Conservation (phyloP, 2,888 invertebrate genomes). For the Sminthurides aquaticus region DNA sequence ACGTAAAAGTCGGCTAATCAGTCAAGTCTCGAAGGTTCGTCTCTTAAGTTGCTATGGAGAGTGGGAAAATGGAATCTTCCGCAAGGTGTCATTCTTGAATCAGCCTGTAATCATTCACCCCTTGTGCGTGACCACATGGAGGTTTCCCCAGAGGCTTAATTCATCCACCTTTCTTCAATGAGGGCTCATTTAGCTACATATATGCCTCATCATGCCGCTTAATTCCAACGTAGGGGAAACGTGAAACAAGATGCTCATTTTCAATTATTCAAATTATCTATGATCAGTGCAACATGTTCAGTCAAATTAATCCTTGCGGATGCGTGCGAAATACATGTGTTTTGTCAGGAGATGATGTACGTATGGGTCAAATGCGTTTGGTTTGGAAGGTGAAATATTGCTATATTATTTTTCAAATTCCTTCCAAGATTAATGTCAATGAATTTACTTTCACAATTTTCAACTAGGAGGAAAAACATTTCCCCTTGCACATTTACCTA, state of each 20-base stretch:
- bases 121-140: background rate
- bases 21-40: no score
- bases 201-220: background rate
- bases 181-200: background rate
- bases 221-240: no score
- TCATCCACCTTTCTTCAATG: background rate
- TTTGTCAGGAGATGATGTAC: background rate
- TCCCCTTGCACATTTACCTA: no score
- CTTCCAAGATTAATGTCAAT: background rate
- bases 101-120: background rate
- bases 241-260: background rate
- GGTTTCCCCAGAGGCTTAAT: background rate
- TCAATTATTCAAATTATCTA: background rate
- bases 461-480: background rate
- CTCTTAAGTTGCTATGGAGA: no score
- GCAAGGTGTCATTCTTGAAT: background rate
- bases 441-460: background rate
- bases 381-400: background rate
- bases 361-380: background rate
- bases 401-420: background rate
- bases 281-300: no score
- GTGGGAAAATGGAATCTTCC: no score
- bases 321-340: background rate
- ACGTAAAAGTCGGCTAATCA: no score
- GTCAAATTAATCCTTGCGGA: background rate